Conservation (phyloP, 2,797 vertebrate genomes). For the Taeniopygia guttata region DNA sequence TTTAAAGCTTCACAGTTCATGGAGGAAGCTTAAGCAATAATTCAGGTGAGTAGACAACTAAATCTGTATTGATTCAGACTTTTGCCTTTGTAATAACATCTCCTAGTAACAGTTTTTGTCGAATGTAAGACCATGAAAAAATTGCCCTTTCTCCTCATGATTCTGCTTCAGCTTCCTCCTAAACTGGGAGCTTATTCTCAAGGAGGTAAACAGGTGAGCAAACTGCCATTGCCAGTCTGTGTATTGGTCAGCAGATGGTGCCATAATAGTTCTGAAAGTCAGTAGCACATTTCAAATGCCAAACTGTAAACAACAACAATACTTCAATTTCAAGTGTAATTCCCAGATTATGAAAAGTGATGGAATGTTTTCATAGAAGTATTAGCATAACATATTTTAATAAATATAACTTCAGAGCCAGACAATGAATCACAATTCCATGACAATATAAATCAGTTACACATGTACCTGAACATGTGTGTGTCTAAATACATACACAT, state of each 20-base stretch:
- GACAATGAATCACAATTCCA: neutral
- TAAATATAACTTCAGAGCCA: neutral
- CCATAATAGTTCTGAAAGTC: neutral
- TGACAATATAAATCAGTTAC: neutral
- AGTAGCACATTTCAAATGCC: neutral
- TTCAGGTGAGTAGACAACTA: neutral
- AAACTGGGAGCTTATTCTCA: neutral
- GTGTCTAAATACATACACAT: neutral
- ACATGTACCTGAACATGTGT: fast-evolving
- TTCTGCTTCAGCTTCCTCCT: neutral
- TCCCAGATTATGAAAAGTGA: neutral
- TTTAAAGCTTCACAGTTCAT: neutral
- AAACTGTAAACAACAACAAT: neutral
- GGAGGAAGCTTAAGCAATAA: neutral
- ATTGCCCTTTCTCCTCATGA: neutral
- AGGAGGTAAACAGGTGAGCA: neutral
- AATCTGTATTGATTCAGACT: neutral
- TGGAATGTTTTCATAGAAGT: neutral
- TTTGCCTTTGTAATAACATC: neutral
- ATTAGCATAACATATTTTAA: neutral
- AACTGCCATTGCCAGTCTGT: neutral
- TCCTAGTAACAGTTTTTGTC: neutral
- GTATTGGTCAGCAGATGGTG: conserved; percentile 47
- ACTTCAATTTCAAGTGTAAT: neutral
- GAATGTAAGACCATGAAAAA: neutral